phyloP scores from a whole-genome alignment of 2,113 vertebrate genomes.

The Anser cygnoides region DNA sequence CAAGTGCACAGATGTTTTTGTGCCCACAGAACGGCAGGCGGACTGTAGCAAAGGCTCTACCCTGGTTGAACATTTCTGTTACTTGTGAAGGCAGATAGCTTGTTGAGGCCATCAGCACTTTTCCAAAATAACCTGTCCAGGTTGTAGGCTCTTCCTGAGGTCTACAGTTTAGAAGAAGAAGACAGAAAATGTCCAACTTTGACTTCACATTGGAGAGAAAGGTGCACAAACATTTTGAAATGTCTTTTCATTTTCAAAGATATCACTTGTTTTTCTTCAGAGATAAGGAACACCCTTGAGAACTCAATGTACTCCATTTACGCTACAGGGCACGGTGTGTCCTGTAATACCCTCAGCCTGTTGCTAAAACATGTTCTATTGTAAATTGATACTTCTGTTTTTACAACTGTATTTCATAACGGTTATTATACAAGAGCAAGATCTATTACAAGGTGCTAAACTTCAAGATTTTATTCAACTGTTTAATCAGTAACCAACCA shows the following conservation, averaged over 20 bases:
- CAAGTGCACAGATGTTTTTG: conserved; percentile 96
- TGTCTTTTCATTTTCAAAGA: not conserved
- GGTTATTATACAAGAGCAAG: not conserved
- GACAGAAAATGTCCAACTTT: not conserved
- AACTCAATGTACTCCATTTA: not conserved
- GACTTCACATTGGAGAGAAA: not conserved
- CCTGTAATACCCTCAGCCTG: not conserved
- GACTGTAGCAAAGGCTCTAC: conserved; percentile 95
- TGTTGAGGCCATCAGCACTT: conserved; percentile 95
- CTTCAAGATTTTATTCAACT: not conserved
- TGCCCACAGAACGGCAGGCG: conserved; percentile 97
- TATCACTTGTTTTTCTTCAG: not conserved
- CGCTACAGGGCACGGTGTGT: not conserved
- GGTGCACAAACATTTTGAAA: not conserved
- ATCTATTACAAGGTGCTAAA: not conserved
- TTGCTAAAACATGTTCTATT: conserved; percentile 26
- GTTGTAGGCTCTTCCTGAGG: conserved; percentile 97
- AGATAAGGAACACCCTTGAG: not conserved
- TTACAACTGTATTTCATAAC: conserved; percentile 26
- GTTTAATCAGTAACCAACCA: not conserved
- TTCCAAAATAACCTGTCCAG: conserved; percentile 97
- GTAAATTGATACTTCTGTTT: conserved; percentile 28
- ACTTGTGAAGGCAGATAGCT: conserved; percentile 97
- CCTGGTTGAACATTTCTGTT: conserved; percentile 99
- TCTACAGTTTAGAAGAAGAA: conserved; percentile 67